Evolutionary conservation across 92 coral and sea anemone species (phyloP).

Genomic region (Epizoanthus illoricatus): DNA sequence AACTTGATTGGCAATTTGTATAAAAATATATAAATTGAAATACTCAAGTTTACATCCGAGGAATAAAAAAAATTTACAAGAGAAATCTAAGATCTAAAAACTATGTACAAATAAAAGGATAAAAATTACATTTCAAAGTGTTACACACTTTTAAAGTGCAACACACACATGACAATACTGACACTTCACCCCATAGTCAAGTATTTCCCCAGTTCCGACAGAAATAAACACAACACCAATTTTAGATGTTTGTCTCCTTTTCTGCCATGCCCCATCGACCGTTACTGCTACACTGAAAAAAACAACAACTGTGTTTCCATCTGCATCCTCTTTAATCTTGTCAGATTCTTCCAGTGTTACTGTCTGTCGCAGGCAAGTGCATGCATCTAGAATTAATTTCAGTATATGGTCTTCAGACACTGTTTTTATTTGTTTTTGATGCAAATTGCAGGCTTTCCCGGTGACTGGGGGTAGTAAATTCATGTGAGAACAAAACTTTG

Average conservation of each 20-base stretch:
- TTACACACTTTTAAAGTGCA: too few species aligned
- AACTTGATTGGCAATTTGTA: too few species aligned
- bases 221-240: slow-evolving; percentile 48
- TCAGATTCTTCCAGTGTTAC: slow-evolving; percentile 17
- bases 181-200: slow-evolving; percentile 43
- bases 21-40: too few species aligned
- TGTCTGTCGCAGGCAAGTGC: slow-evolving; percentile 17
- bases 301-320: slow-evolving; percentile 21
- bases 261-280: slow-evolving; percentile 55
- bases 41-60: too few species aligned
- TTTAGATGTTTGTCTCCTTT: slow-evolving; percentile 49
- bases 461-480: slow-evolving; percentile 61
- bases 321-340: slow-evolving; percentile 27
- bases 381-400: slow-evolving; percentile 24
- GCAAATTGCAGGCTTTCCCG: slow-evolving; percentile 46
- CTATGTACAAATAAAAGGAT: too few species aligned
- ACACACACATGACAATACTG: slow-evolving; percentile 47
- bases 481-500: slow-evolving; percentile 56
- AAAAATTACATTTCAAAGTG: too few species aligned
- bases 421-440: too few species aligned
- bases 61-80: too few species aligned
- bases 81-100: too few species aligned
- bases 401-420: slow-evolving; percentile 35
- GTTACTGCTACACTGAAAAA: slow-evolving; percentile 42
- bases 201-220: slow-evolving; percentile 49